Evolutionary conservation across 2,888 invertebrate species (phyloP).

Genomic region (Dusona sp.): DNA sequence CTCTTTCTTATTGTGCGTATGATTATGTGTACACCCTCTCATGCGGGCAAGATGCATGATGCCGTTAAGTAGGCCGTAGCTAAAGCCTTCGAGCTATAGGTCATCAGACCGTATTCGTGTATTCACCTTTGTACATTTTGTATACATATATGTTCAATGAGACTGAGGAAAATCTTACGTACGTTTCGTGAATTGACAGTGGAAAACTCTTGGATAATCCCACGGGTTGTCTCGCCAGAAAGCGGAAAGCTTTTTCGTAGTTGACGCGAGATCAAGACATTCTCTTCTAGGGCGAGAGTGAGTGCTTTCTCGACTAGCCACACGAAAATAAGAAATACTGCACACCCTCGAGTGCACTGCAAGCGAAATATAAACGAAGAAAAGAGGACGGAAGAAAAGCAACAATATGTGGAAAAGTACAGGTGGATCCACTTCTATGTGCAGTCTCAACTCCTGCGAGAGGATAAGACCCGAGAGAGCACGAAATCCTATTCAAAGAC

Average conservation of each 20-base stretch:
- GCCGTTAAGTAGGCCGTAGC: conserved; percentile 61
- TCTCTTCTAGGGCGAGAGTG: conserved; percentile 17
- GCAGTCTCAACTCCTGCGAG: conserved; percentile 80
- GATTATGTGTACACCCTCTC: neutral
- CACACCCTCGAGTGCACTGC: conserved; percentile 6
- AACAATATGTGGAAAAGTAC: conserved; percentile 66
- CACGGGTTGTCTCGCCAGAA: conserved; percentile 15
- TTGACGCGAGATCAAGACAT: conserved; percentile 25
- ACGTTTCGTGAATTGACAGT: conserved; percentile 23
- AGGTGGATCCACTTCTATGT: conserved; percentile 63
- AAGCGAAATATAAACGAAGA: conserved; percentile 7
- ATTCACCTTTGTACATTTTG: neutral
- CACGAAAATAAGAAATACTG: conserved; percentile 27
- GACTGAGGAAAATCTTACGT: conserved; percentile 19
- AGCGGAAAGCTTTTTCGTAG: conserved; percentile 15
- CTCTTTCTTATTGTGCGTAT: conserved; percentile 7
- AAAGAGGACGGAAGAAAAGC: conserved; percentile 31
- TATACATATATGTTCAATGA: neutral
- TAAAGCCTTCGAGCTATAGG: conserved; percentile 66
- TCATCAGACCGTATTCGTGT: conserved; percentile 52
- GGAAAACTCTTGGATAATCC: conserved; percentile 31
- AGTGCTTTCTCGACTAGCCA: conserved; percentile 25
- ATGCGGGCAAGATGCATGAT: conserved; percentile 23
- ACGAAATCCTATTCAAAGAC: conserved; percentile 81
- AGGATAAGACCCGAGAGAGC: conserved; percentile 81